Percentiles rank a stretch among this genome's conserved stretches.
Evolutionary conservation across 2,113 vertebrate species (phyloP).

Genomic region (Cheilinus undulatus): DNA sequence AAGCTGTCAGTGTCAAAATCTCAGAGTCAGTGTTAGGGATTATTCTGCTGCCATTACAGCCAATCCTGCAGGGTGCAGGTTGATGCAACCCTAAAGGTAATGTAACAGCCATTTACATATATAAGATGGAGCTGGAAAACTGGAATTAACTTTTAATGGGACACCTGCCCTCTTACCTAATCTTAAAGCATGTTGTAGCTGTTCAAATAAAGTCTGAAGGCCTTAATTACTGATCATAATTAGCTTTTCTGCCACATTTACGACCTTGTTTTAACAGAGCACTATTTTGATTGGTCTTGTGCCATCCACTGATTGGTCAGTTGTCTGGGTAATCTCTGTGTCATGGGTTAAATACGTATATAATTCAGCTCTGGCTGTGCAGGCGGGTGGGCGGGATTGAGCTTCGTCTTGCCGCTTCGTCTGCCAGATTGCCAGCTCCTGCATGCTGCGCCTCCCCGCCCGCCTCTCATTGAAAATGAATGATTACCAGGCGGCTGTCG

Average conservation of each 20-base stretch:
- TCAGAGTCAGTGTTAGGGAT: too few species aligned
- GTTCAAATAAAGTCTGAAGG: too few species aligned
- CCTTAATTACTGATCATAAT: neutral
- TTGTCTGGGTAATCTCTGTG: slow-evolving; percentile 11
- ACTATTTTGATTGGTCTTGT: neutral
- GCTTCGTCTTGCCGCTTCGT: slow-evolving; percentile 26
- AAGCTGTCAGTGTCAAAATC: too few species aligned
- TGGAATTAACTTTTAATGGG: neutral
- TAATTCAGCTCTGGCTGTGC: slow-evolving; percentile 18
- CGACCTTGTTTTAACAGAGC: neutral
- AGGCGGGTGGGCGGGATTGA: slow-evolving; percentile 4
- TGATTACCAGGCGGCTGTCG: slow-evolving; percentile 58
- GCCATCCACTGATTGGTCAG: slow-evolving; percentile 6
- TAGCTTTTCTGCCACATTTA: too few species aligned
- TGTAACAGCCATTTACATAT: too few species aligned
- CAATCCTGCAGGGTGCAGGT: too few species aligned
- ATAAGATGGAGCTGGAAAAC: neutral
- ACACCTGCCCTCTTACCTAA: neutral
- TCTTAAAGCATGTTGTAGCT: neutral
- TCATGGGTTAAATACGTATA: slow-evolving; percentile 13
- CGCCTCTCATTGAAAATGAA: slow-evolving; percentile 52
- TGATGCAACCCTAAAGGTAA: too few species aligned
- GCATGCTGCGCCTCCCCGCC: neutral
- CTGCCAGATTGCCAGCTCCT: slow-evolving; percentile 33
- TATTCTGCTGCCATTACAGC: too few species aligned